phyloP scores from a whole-genome alignment of 1,140 invertebrate species.

The Drosophila mayri region DNA sequence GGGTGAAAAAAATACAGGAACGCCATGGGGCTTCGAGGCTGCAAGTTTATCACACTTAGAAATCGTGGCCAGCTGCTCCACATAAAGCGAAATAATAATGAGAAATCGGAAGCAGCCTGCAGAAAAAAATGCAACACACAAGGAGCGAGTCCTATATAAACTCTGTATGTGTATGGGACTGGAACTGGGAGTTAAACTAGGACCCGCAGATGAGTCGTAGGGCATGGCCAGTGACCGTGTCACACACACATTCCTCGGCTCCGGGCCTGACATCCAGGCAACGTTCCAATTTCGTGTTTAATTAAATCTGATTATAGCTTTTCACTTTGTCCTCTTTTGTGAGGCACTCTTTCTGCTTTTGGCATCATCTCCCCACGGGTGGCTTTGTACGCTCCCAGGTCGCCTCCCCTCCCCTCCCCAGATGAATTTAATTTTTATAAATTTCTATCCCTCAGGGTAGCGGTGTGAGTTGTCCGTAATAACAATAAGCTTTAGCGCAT shows the following conservation, averaged over 20 bases:
- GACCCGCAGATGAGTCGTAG: conserved; percentile 34
- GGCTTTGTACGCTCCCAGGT: conserved; percentile 8
- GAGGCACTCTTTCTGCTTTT: conserved; percentile 29
- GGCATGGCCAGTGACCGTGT: conserved; percentile 53
- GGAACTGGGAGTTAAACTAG: conserved; percentile 8
- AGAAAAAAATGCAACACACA: conserved; percentile 44
- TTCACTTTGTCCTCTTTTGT: conserved; percentile 55
- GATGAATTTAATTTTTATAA: conserved; percentile 30
- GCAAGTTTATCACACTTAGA: conserved; percentile 75
- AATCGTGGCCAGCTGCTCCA: conserved; percentile 67
- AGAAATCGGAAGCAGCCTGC: conserved; percentile 64
- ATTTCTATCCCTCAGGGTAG: conserved; percentile 13
- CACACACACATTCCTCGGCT: conserved; percentile 45
- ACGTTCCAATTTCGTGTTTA: conserved; percentile 79
- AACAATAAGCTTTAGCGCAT: conserved; percentile 13
- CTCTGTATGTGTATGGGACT: conserved; percentile 1
- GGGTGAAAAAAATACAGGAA: not conserved
- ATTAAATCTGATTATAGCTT: conserved; percentile 83
- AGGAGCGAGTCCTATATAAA: conserved; percentile 1
- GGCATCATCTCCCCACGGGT: conserved; percentile 34
- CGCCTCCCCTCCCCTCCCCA: too few relatives aligned
- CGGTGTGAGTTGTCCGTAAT: conserved; percentile 1
- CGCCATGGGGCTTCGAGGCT: conserved; percentile 32
- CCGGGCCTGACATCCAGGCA: conserved; percentile 50
- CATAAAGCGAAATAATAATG: conserved; percentile 81